A percentile compares a stretch with the other conserved stretches of the same genome.
These are phyloP conservation scores for Athalia cordata DNA, from an alignment of 2,888 invertebrate genomes.

Conservation along the genomic window DNA sequence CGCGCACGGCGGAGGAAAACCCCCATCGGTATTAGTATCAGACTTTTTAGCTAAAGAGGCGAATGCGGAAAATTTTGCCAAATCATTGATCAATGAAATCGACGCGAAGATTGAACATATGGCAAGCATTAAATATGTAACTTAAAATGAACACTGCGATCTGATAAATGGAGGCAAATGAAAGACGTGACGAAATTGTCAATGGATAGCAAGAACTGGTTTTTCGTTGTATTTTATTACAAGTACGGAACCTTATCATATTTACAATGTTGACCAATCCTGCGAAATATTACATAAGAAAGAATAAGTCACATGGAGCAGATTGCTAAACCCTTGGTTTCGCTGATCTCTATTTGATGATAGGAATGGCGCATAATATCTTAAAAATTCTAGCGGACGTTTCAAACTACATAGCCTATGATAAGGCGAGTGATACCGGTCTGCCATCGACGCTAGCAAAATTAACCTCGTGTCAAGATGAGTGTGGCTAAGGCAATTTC, in stretches of 20 bases:
- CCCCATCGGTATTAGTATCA: slow-evolving; percentile 85
- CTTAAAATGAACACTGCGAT: neutral
- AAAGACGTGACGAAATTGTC: neutral
- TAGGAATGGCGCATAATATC: neutral
- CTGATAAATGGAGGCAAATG: neutral
- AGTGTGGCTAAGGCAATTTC: neutral
- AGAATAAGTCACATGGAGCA: slow-evolving; percentile 65
- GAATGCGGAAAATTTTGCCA: slow-evolving; percentile 85
- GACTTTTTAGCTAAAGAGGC: slow-evolving; percentile 87
- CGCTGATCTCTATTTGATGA: neutral
- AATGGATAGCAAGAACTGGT: slow-evolving; percentile 1
- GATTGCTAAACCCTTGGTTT: neutral
- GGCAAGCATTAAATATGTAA: slow-evolving; percentile 57
- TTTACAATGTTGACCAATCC: slow-evolving; percentile 66
- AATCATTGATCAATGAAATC: slow-evolving; percentile 86
- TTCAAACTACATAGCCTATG: neutral
- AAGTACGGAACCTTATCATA: slow-evolving; percentile 67
- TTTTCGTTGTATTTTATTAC: slow-evolving; percentile 68
- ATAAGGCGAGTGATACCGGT: too few relatives aligned
- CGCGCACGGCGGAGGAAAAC: slow-evolving; percentile 91
- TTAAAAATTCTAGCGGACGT: neutral
- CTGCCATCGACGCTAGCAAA: neutral
- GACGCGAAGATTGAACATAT: slow-evolving; percentile 78
- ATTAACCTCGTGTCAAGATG: neutral
- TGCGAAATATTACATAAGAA: slow-evolving; percentile 65